phyloP scores from a whole-genome alignment of 2,797 vertebrate genomes.

The Pseudomugil gertrudae region DNA sequence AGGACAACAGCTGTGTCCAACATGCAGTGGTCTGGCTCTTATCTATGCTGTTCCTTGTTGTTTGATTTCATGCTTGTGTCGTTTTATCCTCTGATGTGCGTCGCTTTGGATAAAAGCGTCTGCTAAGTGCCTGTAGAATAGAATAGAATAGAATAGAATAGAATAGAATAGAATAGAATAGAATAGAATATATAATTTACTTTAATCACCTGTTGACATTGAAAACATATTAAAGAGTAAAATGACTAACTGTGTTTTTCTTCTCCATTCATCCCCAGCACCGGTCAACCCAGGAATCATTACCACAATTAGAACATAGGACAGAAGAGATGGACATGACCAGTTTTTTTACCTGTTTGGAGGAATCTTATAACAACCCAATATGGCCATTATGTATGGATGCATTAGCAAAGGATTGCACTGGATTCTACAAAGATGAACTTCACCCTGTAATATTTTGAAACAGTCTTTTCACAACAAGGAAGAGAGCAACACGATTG shows the following conservation, averaged over 20 bases:
- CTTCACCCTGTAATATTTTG: slow-evolving; percentile 72
- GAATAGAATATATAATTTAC: no score
- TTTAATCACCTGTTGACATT: no score
- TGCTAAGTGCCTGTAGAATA: no score
- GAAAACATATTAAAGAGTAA: no score
- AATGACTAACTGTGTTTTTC: background rate
- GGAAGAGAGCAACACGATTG: slow-evolving; percentile 72
- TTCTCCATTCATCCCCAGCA: slow-evolving; percentile 62
- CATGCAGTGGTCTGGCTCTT: no score
- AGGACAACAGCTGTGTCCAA: no score
- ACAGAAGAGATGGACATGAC: slow-evolving; percentile 38
- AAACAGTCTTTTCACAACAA: slow-evolving; percentile 70
- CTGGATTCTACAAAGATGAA: slow-evolving; percentile 85
- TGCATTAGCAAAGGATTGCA: slow-evolving; percentile 86
- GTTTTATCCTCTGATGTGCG: no score
- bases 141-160: no score
- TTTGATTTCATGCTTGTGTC: no score
- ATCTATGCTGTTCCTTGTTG: no score
- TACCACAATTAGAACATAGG: slow-evolving; percentile 85
- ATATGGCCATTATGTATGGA: slow-evolving; percentile 73
- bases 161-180: no score
- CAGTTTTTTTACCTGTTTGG: slow-evolving; percentile 78
- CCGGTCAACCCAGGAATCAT: slow-evolving; percentile 70
- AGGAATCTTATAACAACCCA: slow-evolving; percentile 73
- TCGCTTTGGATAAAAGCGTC: no score